Base-by-base conservation (phyloP, 2,797 vertebrate genomes). In the Periparus ater region DNA sequence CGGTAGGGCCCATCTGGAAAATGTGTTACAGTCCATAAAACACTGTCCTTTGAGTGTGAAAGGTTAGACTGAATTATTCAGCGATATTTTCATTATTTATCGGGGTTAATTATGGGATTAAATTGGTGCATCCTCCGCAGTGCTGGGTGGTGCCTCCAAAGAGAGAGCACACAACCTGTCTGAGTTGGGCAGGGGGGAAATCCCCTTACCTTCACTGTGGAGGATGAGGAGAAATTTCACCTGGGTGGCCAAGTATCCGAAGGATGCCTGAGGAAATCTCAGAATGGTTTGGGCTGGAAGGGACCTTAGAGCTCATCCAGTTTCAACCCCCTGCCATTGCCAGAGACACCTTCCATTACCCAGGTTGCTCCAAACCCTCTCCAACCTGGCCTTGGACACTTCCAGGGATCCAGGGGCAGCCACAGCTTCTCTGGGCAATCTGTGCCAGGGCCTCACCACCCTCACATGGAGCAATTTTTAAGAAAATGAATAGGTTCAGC, bases 281-380 rank as follows among this genome's bases (percentile, higher is more conserved):
- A 45, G 29, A 38, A 26, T 40, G 11, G 19, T 73, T 66, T 58
- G 20, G 7, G 27, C 12, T 45, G 53, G 23, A 44, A 66, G 2
- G 4, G 11, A 50, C 23, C 11, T 72, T 25, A 15, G 12, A 55
- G 4, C 7, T 57, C 10, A 38, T 25, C 4, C 23, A 51, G 14
- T 58, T 29, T 18, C 45, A 38, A 17, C 1, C 7, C 19, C 19
- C 13, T 44, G 32, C 15, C 32, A 29, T 15, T 27, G 32, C 16
- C 45, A 79, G 75, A 2, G 66, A 51, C 36, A 20, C 2, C 5
- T 58, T 7, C 32, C 36, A 44, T 22, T 11, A 2, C 11, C 38
- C 54, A 19, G 27, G 7, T 0, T 73, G 32, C 45, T 80, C 25
- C 53, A 58, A 72, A 17, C 32, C 19, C 32, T 0, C 0, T 58